phyloP scores from a whole-genome alignment of 2,888 invertebrate species.

The Coelogynopora nodosa region DNA sequence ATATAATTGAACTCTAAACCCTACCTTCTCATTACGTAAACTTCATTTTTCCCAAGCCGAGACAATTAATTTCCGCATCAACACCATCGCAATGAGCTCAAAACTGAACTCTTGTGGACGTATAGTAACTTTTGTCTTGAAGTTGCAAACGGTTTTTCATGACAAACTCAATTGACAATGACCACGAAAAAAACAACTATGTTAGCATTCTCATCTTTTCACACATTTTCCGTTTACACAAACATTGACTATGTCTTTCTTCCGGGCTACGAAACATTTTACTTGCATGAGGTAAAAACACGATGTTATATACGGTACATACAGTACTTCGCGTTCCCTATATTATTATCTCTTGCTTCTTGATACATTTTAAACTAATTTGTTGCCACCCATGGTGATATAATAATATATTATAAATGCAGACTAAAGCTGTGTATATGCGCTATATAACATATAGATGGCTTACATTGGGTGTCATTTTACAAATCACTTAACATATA shows the following conservation, averaged over 20 bases:
- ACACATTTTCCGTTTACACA: conserved; percentile 31
- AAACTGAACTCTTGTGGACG: neutral
- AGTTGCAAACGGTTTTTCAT: neutral
- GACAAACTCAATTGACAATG: neutral
- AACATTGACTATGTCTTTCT: neutral
- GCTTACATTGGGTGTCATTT: no score
- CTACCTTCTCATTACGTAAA: neutral
- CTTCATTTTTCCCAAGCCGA: neutral
- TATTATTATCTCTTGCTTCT: conserved; percentile 10
- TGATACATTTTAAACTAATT: neutral
- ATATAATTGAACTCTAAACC: neutral
- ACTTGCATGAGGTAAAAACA: neutral
- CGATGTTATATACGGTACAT: neutral
- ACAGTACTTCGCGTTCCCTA: neutral
- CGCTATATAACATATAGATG: neutral
- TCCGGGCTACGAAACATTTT: neutral
- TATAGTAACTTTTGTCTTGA: neutral
- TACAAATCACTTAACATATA: neutral
- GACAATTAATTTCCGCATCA: conserved; percentile 12
- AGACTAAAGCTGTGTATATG: neutral
- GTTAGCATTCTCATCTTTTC: neutral
- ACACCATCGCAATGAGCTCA: neutral
- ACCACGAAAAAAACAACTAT: neutral
- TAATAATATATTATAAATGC: neutral
- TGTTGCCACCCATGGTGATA: neutral